These are phyloP conservation scores for Zygothrica quintamaculata DNA, from an alignment of 2,888 invertebrate genomes.

Conservation along the genomic window DNA sequence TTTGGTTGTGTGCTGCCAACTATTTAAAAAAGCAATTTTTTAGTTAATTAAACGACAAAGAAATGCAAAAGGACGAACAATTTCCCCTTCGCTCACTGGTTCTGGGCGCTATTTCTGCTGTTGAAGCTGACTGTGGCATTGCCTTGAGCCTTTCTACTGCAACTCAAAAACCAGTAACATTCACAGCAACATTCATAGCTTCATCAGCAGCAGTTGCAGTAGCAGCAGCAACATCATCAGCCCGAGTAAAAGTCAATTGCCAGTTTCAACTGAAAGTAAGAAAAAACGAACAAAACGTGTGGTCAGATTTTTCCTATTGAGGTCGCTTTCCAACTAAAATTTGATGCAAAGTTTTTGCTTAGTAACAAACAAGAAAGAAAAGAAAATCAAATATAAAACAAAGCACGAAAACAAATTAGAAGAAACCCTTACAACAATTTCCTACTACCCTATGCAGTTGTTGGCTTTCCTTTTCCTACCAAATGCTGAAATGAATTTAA, in stretches of 20 bases:
- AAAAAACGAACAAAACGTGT: not conserved
- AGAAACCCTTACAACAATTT: no score
- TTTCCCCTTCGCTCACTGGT: conserved; percentile 33
- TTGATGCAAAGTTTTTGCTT: no score
- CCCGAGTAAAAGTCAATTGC: conserved; percentile 35
- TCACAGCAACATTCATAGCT: no score
- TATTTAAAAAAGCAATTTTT: conserved; percentile 75
- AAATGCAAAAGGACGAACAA: conserved; percentile 52
- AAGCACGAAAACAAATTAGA: conserved; percentile 10
- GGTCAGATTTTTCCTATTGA: conserved; percentile 6
- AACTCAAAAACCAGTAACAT: conserved; percentile 14
- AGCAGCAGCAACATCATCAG: not conserved
- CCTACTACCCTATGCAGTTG: no score
- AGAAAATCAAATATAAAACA: no score
- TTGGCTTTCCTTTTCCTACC: no score
- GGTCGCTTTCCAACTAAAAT: not conserved
- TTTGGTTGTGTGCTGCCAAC: conserved; percentile 51
- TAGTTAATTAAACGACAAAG: conserved; percentile 81
- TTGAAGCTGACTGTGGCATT: conserved; percentile 18
- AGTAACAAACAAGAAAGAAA: no score
- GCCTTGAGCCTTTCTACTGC: conserved; percentile 31
- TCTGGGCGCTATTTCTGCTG: conserved; percentile 11
- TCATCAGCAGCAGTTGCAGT: conserved; percentile 2
- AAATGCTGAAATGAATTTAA: no score
- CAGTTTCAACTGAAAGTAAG: conserved; percentile 31